A percentile compares a stretch with the other conserved stretches of the same genome.
phyloP scores from a whole-genome alignment of 2,113 vertebrate species.

The Lophotis ruficrista region DNA sequence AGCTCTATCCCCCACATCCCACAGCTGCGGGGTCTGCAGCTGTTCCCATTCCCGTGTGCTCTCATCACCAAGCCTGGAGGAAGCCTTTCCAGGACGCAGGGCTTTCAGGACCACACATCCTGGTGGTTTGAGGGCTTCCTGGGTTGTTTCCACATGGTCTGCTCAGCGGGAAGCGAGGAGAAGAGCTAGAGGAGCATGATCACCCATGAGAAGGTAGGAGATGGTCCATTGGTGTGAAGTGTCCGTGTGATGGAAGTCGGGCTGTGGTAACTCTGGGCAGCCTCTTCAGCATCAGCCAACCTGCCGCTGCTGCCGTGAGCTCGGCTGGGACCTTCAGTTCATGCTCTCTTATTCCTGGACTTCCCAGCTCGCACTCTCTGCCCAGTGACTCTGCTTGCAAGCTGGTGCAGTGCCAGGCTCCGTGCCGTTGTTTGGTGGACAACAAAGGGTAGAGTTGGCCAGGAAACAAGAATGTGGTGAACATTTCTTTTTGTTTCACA shows the following conservation, averaged over 20 bases:
- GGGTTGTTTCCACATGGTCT: neutral
- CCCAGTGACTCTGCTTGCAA: neutral
- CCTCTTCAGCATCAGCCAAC: neutral
- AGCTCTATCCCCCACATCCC: neutral
- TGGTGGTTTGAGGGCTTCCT: neutral
- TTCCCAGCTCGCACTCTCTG: neutral
- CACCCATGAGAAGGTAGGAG: neutral
- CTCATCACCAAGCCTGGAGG: neutral
- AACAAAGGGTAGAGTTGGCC: slow-evolving; percentile 30
- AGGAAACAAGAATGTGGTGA: neutral
- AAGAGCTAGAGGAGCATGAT: neutral
- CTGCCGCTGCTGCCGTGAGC: neutral
- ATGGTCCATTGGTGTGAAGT: neutral
- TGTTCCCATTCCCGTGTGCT: neutral
- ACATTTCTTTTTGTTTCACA: slow-evolving; percentile 4
- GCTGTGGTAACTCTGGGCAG: neutral
- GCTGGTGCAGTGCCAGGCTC: slow-evolving; percentile 1
- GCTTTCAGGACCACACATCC: neutral
- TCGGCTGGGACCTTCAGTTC: rapidly evolving
- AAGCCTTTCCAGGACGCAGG: neutral
- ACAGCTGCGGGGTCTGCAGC: neutral
- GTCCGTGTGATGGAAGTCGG: neutral
- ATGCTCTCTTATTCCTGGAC: neutral
- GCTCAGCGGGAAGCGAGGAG: neutral
- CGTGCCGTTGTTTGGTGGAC: neutral